Conservation (phyloP, 1,140 invertebrate genomes). For the Drosophila lacertosa region DNA sequence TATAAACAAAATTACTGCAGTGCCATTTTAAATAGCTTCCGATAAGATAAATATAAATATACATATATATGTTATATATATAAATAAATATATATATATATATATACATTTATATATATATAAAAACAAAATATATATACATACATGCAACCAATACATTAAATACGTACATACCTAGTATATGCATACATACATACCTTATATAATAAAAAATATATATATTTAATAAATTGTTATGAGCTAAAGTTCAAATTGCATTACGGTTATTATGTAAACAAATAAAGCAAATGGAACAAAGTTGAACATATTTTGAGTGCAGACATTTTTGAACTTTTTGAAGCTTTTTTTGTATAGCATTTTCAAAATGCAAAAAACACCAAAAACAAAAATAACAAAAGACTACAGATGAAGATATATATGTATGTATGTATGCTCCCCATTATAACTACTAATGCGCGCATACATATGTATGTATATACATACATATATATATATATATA, state of each 20-base stretch:
- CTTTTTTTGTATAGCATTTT: slow-evolving; percentile 64
- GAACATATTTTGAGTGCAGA: slow-evolving; percentile 77
- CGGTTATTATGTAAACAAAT: slow-evolving; percentile 49
- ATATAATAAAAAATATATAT: slow-evolving; percentile 75
- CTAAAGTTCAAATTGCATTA: slow-evolving; percentile 81
- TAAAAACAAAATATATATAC: slow-evolving; percentile 39
- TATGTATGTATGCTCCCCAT: slow-evolving; percentile 11
- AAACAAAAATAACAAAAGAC: too few species aligned
- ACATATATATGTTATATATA: slow-evolving; percentile 56
- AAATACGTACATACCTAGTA: neutral
- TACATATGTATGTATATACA: slow-evolving; percentile 4
- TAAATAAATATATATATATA: slow-evolving; percentile 35
- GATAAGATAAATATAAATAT: slow-evolving; percentile 66
- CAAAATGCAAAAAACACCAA: slow-evolving; percentile 43
- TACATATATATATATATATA: slow-evolving; percentile 9
- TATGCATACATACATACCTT: slow-evolving; percentile 54
- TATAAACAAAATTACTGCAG: slow-evolving; percentile 82
- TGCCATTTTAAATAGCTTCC: slow-evolving; percentile 84
- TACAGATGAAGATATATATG: slow-evolving; percentile 12
- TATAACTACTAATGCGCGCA: slow-evolving; percentile 3
- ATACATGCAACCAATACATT: slow-evolving; percentile 40
- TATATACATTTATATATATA: slow-evolving; percentile 33
- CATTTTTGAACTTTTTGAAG: slow-evolving; percentile 75
- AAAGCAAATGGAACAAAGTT: slow-evolving; percentile 80
- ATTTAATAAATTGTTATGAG: slow-evolving; percentile 78